Base-by-base conservation (phyloP, 2,888 invertebrate species). In the Drosophila nr. fundita region DNA sequence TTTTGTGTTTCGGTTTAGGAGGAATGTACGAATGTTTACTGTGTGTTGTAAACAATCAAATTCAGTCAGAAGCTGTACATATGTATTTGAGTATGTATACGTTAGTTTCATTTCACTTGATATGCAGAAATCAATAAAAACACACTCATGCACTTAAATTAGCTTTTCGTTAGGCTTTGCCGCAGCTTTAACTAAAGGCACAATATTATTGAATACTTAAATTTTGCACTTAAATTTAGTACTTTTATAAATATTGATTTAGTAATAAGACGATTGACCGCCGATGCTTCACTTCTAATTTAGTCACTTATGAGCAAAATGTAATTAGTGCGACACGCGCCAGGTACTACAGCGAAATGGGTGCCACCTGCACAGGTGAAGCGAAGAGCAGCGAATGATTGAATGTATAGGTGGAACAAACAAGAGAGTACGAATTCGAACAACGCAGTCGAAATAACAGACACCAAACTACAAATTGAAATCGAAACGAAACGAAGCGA, bases 381-480 rank as follows among this genome's bases (percentile, higher is more conserved):
- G 92, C 92, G 83, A 89, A 90, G 86, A 90, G 86, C 82, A 91
- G 91, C 90, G 92, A 92, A 92, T 92, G 92, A 91, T 76, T 83
- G 88, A 90, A 74, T 78, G 80, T 87, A 86, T 81, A 75, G 75
- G 75, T 73, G 70, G 29, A 55, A 45, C 8, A n/a, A 76, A 58
- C 66, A 61, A 67, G 52, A 70, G 55, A 66, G 52, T 68, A 27
- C 80, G 82, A 73, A 79, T 76, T 73, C 78, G 60, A 73, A 59
- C 76, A 57, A 59, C 62, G 61, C 58, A 60, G 52, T 68, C 73
- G 74, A 73, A 71, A 72, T 65, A 62, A 36, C 77, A 68, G 59
- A 61, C 68, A 61, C 54, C 48, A 60, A 52, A 52, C 29, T 21
- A 36, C 54, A 80, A 79, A 80, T 74, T 68, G 79, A 84, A 83